Percentiles rank a stretch among this genome's conserved stretches.
Conservation (phyloP, 2,113 vertebrate genomes). For the Mustelus asterias region DNA sequence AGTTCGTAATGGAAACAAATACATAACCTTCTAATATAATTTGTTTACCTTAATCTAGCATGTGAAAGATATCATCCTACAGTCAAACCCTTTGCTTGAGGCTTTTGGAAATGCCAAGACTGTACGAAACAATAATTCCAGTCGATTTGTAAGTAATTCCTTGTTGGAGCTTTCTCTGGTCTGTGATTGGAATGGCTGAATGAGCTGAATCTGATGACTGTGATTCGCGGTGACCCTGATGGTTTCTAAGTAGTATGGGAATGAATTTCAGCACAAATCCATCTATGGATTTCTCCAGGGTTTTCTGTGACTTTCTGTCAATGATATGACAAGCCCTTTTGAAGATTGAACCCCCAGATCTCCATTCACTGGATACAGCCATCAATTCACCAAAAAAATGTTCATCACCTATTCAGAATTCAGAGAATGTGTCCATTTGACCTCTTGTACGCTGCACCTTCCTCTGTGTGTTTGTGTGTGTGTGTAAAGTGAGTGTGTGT, state of each 20-base stretch:
- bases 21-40: background rate
- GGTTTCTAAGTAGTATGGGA: background rate
- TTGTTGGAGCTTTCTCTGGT: background rate
- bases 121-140: slow-evolving; percentile 72
- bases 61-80: slow-evolving; percentile 71
- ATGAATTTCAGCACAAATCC: background rate
- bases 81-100: slow-evolving; percentile 68
- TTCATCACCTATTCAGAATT: background rate
- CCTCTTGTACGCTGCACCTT: background rate
- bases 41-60: slow-evolving; percentile 49
- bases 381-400: background rate
- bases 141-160: slow-evolving; percentile 64
- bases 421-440: background rate
- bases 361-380: background rate
- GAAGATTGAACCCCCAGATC: background rate
- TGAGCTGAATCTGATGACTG: too few species aligned
- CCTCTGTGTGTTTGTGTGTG: background rate
- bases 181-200: background rate
- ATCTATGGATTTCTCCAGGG: background rate
- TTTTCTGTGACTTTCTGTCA: background rate
- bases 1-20: background rate
- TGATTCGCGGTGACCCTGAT: background rate
- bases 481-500: too few species aligned
- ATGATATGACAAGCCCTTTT: background rate
- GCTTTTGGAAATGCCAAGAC: slow-evolving; percentile 73